Conservation (phyloP, 2,888 invertebrate genomes). For the Diloba caeruleocephala region DNA sequence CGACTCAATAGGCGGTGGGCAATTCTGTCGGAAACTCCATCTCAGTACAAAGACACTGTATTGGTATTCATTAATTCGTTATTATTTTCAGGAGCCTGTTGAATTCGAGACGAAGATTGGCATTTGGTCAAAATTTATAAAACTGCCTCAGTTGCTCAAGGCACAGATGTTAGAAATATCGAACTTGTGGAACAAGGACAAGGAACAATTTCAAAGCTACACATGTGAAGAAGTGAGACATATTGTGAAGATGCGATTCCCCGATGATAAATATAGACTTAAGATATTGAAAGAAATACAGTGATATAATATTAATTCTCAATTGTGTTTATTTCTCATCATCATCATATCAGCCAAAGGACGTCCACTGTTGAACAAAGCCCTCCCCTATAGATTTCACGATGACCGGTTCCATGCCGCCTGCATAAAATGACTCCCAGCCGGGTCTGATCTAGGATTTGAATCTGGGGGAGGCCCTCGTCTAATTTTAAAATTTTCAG, state of each 20-base stretch:
- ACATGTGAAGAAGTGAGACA: conserved; percentile 82
- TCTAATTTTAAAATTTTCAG: too few relatives aligned
- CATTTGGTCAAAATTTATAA: conserved; percentile 77
- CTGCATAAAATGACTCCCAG: too few relatives aligned
- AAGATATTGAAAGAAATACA: conserved; percentile 85
- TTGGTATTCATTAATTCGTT: too few relatives aligned
- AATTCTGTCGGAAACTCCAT: too few relatives aligned
- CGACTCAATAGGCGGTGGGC: too few relatives aligned
- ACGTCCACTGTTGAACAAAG: too few relatives aligned
- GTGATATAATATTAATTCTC: conserved; percentile 50
- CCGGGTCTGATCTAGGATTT: too few relatives aligned
- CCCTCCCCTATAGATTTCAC: too few relatives aligned
- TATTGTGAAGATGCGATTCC: conserved; percentile 82
- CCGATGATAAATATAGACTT: conserved; percentile 79
- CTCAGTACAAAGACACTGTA: too few relatives aligned
- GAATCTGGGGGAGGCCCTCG: too few relatives aligned
- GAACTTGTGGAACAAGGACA: conserved; percentile 71
- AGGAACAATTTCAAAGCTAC: conserved; percentile 65
- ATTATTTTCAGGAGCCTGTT: conserved; percentile 68
- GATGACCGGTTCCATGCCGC: too few relatives aligned
- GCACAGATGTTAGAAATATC: conserved; percentile 80
- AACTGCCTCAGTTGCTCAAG: conserved; percentile 73
- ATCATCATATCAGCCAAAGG: too few relatives aligned
- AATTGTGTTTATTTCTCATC: conserved; percentile 3
- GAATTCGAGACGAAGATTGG: conserved; percentile 72